These are phyloP conservation scores for Lithophane socia DNA, from an alignment of 2,888 invertebrate species.

Conservation along the genomic window DNA sequence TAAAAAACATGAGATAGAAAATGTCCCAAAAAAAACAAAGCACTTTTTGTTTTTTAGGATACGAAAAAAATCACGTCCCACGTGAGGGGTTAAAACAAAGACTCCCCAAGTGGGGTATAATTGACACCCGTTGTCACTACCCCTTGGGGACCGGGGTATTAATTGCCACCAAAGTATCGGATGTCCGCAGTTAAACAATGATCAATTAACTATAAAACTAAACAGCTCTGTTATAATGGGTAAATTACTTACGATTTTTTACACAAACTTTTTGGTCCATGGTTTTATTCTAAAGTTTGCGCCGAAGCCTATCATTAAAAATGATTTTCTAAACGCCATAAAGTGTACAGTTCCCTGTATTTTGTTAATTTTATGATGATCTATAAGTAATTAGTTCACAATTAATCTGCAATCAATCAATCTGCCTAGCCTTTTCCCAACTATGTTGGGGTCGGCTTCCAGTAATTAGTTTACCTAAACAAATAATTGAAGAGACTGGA, in stretches of 20 bases:
- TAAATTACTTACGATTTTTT: neutral
- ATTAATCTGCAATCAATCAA: too few species aligned
- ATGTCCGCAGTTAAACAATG: conserved; percentile 48
- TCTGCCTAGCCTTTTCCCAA: too few species aligned
- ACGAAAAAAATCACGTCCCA: conserved; percentile 32
- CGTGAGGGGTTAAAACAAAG: conserved; percentile 57
- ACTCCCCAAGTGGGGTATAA: conserved; percentile 35
- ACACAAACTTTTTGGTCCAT: too few species aligned
- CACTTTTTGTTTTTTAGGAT: neutral
- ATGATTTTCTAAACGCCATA: too few species aligned
- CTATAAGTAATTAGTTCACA: too few species aligned
- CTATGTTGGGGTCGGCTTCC: too few species aligned
- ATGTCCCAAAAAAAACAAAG: neutral
- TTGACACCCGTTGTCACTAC: conserved; percentile 33
- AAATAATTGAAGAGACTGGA: too few species aligned
- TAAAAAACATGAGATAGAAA: neutral
- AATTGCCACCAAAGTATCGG: conserved; percentile 51
- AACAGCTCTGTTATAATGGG: neutral
- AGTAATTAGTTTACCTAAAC: too few species aligned
- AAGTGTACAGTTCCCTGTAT: too few species aligned
- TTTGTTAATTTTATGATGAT: too few species aligned
- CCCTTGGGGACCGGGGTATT: conserved; percentile 23
- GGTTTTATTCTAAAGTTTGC: too few species aligned
- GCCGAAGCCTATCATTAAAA: too few species aligned
- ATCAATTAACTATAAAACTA: conserved; percentile 43